Evolutionary conservation across 1,140 invertebrate species (phyloP).

Genomic region (Lepidurus couesii): DNA sequence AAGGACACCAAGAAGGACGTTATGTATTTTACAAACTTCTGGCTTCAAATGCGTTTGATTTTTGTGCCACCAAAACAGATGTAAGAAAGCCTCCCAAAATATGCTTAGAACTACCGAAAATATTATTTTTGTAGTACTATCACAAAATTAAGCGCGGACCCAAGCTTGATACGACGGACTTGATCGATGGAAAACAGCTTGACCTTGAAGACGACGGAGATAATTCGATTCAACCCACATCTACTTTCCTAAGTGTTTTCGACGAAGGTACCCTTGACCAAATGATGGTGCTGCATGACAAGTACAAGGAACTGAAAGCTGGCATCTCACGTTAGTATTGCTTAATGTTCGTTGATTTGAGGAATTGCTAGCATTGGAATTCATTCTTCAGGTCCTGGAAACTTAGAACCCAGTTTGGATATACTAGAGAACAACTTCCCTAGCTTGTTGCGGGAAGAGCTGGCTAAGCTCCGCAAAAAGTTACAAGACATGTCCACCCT

Average conservation of each 20-base stretch:
- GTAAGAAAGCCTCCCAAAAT: neutral
- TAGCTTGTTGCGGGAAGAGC: neutral
- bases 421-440: neutral
- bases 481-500: neutral
- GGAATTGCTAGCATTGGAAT: neutral
- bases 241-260: neutral
- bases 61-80: neutral
- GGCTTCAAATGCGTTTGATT: neutral
- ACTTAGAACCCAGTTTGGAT: constrained; percentile 1
- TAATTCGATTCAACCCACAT: neutral
- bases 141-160: neutral
- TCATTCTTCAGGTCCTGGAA: neutral
- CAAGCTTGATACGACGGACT: neutral
- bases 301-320: neutral
- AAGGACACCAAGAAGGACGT: neutral
- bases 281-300: neutral
- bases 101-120: neutral
- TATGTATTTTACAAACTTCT: neutral
- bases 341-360: neutral
- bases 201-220: neutral
- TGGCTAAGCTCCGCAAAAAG: neutral
- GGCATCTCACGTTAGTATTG: neutral
- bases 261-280: neutral
- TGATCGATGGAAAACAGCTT: neutral
- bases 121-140: neutral